A percentile compares a stretch with the other conserved stretches of the same genome.
phyloP scores from a whole-genome alignment of 2,113 vertebrate species.

The Clarias magur region DNA sequence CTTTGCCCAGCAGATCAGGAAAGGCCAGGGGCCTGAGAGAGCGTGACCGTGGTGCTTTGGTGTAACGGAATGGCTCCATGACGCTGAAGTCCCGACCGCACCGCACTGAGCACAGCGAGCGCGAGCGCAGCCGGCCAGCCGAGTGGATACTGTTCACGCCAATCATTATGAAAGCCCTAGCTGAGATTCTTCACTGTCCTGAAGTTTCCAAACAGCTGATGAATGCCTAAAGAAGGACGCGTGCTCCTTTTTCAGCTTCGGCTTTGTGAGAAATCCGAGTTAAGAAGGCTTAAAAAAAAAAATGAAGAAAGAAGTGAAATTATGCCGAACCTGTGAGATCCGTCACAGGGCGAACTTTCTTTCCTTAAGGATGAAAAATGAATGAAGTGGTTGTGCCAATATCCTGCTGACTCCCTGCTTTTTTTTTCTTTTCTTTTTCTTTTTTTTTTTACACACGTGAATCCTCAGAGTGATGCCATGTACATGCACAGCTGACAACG shows the following conservation, averaged over 20 bases:
- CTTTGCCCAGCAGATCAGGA: constrained; percentile 87
- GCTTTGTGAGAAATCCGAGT: constrained; percentile 25
- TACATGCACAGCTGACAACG: constrained; percentile 1
- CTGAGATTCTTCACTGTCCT: background rate
- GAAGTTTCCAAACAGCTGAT: background rate
- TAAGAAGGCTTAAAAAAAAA: constrained; percentile 39
- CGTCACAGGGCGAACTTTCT: constrained; percentile 29
- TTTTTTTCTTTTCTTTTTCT: constrained; percentile 21
- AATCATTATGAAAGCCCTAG: constrained; percentile 74
- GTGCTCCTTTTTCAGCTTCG: background rate
- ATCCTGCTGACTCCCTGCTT: constrained; percentile 16
- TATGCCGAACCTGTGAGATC: background rate
- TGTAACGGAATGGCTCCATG: constrained; percentile 86
- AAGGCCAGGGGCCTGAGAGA: constrained; percentile 91
- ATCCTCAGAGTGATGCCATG: constrained; percentile 13
- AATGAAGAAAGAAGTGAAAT: constrained; percentile 32
- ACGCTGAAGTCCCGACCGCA: constrained; percentile 86
- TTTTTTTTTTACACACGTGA: constrained; percentile 12
- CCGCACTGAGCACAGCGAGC: constrained; percentile 90
- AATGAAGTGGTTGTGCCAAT: background rate
- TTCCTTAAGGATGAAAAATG: constrained; percentile 18
- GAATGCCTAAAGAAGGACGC: background rate
- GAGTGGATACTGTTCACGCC: constrained; percentile 94
- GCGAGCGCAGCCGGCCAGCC: constrained; percentile 84
- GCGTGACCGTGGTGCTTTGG: constrained; percentile 87